phyloP scores from a whole-genome alignment of 2,113 vertebrate species.

The Sturnira hondurensis region DNA sequence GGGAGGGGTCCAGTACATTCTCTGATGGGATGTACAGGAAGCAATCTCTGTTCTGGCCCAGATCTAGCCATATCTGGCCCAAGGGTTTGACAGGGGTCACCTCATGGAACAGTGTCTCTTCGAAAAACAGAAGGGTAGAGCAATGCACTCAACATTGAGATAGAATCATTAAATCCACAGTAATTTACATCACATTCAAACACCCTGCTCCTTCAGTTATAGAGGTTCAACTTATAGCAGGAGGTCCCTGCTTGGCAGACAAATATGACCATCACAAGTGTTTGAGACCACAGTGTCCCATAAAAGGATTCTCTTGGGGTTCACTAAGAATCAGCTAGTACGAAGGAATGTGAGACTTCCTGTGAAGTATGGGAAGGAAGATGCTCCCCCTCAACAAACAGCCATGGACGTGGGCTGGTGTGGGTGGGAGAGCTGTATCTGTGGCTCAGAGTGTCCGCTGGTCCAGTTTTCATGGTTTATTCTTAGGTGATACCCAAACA shows the following conservation, averaged over 20 bases:
- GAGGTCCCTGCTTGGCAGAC: neutral
- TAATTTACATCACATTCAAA: neutral
- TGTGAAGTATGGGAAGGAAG: neutral
- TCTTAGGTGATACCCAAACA: neutral
- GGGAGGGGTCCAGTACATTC: neutral
- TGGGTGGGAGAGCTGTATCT: neutral
- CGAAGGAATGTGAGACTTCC: neutral
- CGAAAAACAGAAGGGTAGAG: neutral
- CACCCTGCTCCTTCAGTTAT: neutral
- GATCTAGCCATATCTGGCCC: neutral
- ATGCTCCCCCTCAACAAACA: neutral
- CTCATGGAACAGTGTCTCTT: neutral
- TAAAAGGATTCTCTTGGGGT: neutral
- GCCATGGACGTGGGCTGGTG: neutral
- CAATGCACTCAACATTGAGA: neutral
- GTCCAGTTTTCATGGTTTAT: neutral
- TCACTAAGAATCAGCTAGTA: neutral
- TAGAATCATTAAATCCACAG: neutral
- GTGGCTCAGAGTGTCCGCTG: neutral
- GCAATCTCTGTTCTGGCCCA: neutral
- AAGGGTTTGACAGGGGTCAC: neutral
- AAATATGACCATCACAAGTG: neutral
- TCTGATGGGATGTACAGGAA: neutral
- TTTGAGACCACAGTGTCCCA: neutral
- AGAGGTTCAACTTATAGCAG: neutral